Evolutionary conservation across 2,888 invertebrate genomes (phyloP).

Genomic region (Lysandra bellargus): DNA sequence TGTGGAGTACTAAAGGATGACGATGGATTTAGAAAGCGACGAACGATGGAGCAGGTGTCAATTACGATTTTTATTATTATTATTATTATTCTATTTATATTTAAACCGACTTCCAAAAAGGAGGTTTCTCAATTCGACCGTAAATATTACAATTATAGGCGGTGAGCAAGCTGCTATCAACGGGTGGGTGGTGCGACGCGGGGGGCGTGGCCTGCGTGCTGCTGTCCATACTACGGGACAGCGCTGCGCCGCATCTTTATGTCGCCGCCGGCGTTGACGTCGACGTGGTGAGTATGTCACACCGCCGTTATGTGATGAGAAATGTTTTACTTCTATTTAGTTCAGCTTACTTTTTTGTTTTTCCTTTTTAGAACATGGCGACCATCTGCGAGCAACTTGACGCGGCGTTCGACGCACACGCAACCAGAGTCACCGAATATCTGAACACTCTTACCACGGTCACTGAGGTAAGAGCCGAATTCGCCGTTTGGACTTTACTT

Average conservation of each 20-base stretch:
- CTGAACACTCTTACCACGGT: slow-evolving; percentile 49
- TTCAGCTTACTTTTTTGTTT: not conserved
- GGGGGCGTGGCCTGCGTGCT: slow-evolving; percentile 48
- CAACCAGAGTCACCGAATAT: slow-evolving; percentile 47
- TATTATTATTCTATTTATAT: not conserved
- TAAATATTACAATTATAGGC: slow-evolving; percentile 42
- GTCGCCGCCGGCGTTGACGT: slow-evolving; percentile 43
- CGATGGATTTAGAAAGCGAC: too few species aligned
- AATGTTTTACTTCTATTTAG: too few species aligned
- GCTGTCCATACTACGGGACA: slow-evolving; percentile 37
- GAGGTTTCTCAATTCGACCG: too few species aligned
- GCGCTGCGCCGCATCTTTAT: slow-evolving; percentile 37
- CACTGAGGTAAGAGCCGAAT: not conserved
- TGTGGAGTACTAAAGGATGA: too few species aligned
- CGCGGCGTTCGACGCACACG: slow-evolving; percentile 48
- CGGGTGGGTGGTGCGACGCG: slow-evolving; percentile 51
- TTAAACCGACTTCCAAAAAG: too few species aligned
- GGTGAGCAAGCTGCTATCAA: slow-evolving; percentile 57
- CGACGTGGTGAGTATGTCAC: slow-evolving; percentile 23
- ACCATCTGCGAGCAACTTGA: slow-evolving; percentile 53
- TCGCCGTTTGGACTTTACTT: too few species aligned
- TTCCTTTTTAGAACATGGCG: slow-evolving; percentile 50
- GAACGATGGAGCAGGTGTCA: too few species aligned
- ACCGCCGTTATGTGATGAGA: too few species aligned
- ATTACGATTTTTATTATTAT: too few species aligned